These are phyloP conservation scores for Eriocheir sinensis DNA, from an alignment of 1,140 invertebrate species.

Conservation along the genomic window DNA sequence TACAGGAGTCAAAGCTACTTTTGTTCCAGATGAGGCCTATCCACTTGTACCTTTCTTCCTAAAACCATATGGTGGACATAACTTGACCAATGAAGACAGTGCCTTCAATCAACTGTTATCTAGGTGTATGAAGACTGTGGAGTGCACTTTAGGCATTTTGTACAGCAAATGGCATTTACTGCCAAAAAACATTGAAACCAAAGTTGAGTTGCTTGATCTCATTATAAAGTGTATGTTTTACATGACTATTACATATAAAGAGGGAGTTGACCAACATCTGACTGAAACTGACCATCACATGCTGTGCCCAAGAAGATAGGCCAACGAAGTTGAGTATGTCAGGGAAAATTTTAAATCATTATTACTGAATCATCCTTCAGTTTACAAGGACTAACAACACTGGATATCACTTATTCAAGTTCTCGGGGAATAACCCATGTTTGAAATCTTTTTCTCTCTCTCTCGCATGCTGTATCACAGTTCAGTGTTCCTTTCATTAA, in stretches of 20 bases:
- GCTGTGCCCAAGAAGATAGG: conserved; percentile 30
- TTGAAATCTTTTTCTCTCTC: neutral
- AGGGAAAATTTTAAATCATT: conserved; percentile 49
- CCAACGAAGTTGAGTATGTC: conserved; percentile 60
- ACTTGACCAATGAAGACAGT: conserved; percentile 59
- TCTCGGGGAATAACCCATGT: conserved; percentile 38
- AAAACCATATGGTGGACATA: conserved; percentile 26
- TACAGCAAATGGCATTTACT: conserved; percentile 60
- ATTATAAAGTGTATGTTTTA: conserved; percentile 67
- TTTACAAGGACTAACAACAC: conserved; percentile 54
- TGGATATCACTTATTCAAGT: neutral
- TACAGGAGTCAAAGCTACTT: conserved; percentile 48
- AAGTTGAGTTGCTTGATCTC: conserved; percentile 53
- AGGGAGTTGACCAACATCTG: conserved; percentile 55
- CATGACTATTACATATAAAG: conserved; percentile 69
- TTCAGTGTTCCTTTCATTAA: conserved; percentile 29
- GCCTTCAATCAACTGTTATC: conserved; percentile 66
- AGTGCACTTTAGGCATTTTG: conserved; percentile 71
- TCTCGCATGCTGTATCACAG: neutral
- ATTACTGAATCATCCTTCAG: conserved; percentile 57
- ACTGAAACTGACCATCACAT: conserved; percentile 54
- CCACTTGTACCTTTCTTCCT: conserved; percentile 56
- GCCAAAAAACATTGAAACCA: conserved; percentile 62
- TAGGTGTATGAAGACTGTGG: conserved; percentile 61
- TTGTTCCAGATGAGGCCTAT: conserved; percentile 65